Percentiles rank a stretch among this genome's conserved stretches.
These are phyloP conservation scores for Watsonalla cultraria DNA, from an alignment of 2,888 invertebrate species.

Conservation along the genomic window DNA sequence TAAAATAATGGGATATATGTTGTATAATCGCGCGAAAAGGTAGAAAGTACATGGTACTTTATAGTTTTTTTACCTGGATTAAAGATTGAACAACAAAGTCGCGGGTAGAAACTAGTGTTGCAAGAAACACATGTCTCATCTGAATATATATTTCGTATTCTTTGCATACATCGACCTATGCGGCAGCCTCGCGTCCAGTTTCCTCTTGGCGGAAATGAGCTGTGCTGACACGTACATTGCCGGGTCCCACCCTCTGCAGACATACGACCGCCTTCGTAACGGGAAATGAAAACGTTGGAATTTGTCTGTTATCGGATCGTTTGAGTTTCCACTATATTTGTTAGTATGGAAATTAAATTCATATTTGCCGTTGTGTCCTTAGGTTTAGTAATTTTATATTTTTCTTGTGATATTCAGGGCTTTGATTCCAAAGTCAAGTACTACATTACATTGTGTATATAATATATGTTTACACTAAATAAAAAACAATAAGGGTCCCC, in stretches of 20 bases:
- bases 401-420: no score
- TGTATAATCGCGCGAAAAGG: no score
- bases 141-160: slow-evolving; percentile 9
- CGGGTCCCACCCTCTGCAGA: slow-evolving; percentile 4
- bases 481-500: no score
- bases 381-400: background rate
- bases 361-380: background rate
- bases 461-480: no score
- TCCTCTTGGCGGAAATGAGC: slow-evolving; percentile 48
- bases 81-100: background rate
- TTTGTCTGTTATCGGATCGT: background rate
- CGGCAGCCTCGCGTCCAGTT: slow-evolving; percentile 34
- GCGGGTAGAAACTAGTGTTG: background rate
- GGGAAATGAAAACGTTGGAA: background rate
- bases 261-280: slow-evolving; percentile 8
- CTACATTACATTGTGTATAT: no score
- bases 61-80: no score
- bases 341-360: background rate
- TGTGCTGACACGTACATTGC: slow-evolving; percentile 31
- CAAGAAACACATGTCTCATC: slow-evolving; percentile 1
- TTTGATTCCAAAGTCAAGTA: no score
- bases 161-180: slow-evolving; percentile 28
- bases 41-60: no score
- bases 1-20: no score
- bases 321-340: background rate